Percentiles rank a stretch among this genome's conserved stretches.
Evolutionary conservation across 2,113 vertebrate species (phyloP).

Genomic region (Todiramphus saurophagus): DNA sequence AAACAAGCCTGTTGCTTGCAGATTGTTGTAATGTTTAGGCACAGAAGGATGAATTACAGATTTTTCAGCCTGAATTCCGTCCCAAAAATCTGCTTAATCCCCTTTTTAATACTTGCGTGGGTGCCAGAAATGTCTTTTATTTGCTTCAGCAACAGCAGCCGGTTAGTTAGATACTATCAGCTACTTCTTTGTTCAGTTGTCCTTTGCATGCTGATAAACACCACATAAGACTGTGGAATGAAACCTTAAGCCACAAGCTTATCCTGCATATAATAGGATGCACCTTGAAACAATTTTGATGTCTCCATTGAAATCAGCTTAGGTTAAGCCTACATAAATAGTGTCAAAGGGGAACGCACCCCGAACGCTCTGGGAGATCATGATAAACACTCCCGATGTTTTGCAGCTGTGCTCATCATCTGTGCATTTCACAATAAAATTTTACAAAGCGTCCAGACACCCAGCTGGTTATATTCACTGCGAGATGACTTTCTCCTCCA

Average conservation of each 20-base stretch:
- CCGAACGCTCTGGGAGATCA: slow-evolving; percentile 65
- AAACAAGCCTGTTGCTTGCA: neutral
- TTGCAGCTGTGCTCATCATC: slow-evolving; percentile 87
- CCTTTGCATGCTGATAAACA: slow-evolving; percentile 50
- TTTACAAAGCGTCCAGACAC: slow-evolving; percentile 82
- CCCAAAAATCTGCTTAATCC: slow-evolving; percentile 42
- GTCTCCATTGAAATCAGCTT: slow-evolving; percentile 67
- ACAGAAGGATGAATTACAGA: neutral
- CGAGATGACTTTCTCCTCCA: slow-evolving; percentile 55
- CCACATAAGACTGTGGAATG: neutral
- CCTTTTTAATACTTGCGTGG: slow-evolving; percentile 26
- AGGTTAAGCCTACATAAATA: slow-evolving; percentile 66
- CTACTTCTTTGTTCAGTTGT: slow-evolving; percentile 53
- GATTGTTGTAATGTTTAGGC: neutral
- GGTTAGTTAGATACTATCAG: slow-evolving; percentile 42
- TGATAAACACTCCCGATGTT: slow-evolving; percentile 73
- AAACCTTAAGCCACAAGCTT: slow-evolving; percentile 42
- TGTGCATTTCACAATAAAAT: slow-evolving; percentile 87
- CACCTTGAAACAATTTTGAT: slow-evolving; percentile 71
- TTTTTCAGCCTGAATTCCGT: slow-evolving; percentile 15
- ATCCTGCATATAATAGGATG: neutral
- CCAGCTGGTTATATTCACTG: slow-evolving; percentile 83
- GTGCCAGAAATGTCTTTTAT: neutral
- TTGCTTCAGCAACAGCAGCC: slow-evolving; percentile 41
- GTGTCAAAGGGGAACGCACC: slow-evolving; percentile 68